Evolutionary conservation across 2,888 invertebrate genomes (phyloP).

Genomic region (Coelogynopora nodosa): DNA sequence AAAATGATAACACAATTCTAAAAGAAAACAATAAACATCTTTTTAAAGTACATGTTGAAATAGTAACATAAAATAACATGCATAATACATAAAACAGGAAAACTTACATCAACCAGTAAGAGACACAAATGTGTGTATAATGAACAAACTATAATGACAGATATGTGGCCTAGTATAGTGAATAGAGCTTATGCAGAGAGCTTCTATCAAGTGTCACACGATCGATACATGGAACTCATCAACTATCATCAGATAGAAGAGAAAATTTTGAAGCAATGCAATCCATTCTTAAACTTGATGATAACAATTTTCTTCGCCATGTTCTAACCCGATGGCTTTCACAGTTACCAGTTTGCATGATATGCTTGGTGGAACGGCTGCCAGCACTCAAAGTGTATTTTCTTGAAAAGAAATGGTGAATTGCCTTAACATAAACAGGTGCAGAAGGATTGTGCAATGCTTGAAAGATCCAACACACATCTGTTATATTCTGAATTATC

Average conservation of each 20-base stretch:
- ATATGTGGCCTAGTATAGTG: too few species aligned
- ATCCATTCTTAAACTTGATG: conserved; percentile 46
- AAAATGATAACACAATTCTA: too few species aligned
- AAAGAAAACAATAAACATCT: too few species aligned
- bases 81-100: too few species aligned
- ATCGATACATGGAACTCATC: too few species aligned
- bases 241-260: conserved; percentile 46
- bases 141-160: too few species aligned
- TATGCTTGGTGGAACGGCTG: not conserved
- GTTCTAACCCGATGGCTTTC: conserved; percentile 48
- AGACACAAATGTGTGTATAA: too few species aligned
- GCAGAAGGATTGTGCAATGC: not conserved
- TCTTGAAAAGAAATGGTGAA: not conserved
- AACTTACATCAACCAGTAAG: too few species aligned
- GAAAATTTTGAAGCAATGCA: conserved; percentile 48
- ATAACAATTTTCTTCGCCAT: conserved; percentile 47
- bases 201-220: too few species aligned
- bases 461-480: conserved; percentile 24
- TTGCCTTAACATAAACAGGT: not conserved
- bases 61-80: too few species aligned
- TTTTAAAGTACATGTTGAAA: too few species aligned
- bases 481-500: conserved; percentile 19
- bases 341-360: conserved; percentile 45
- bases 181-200: too few species aligned
- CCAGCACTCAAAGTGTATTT: not conserved